Conservation (phyloP, 1,140 invertebrate species). For the Drosophila azteca region DNA sequence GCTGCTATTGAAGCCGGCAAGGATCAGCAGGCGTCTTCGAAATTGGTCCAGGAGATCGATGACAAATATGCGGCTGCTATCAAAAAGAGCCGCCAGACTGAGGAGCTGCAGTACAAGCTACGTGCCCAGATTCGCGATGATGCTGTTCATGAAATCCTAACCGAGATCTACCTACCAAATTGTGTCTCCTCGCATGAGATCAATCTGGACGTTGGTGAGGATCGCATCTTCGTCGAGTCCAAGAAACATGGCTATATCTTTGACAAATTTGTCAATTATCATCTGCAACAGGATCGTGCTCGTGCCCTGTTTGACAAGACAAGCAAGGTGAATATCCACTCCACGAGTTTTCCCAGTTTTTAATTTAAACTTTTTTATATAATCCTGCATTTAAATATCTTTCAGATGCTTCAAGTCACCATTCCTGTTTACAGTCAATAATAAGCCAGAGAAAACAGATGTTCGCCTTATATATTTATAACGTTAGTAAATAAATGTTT, state of each 20-base stretch:
- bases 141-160: slow-evolving; percentile 76
- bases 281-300: slow-evolving; percentile 85
- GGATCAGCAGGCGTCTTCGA: neutral
- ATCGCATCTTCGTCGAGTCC: slow-evolving; percentile 88
- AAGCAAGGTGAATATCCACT: slow-evolving; percentile 59
- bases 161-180: slow-evolving; percentile 85
- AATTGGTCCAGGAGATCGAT: slow-evolving; percentile 79
- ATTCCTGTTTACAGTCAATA: slow-evolving; percentile 55
- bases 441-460: neutral
- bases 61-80: slow-evolving; percentile 55
- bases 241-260: slow-evolving; percentile 86
- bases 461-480: neutral
- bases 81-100: slow-evolving; percentile 2
- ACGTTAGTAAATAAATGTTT: slow-evolving; percentile 2
- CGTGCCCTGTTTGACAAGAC: slow-evolving; percentile 87
- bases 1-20: neutral
- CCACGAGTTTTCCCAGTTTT: neutral
- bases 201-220: slow-evolving; percentile 88
- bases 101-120: slow-evolving; percentile 82
- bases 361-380: neutral
- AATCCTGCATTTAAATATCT: slow-evolving; percentile 1
- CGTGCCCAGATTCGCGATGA: slow-evolving; percentile 76
- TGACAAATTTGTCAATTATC: slow-evolving; percentile 88
- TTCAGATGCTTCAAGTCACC: slow-evolving; percentile 79
- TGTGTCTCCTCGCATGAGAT: slow-evolving; percentile 86